These are phyloP conservation scores for Oscheius onirici DNA, from an alignment of 2,888 invertebrate species.

Conservation along the genomic window DNA sequence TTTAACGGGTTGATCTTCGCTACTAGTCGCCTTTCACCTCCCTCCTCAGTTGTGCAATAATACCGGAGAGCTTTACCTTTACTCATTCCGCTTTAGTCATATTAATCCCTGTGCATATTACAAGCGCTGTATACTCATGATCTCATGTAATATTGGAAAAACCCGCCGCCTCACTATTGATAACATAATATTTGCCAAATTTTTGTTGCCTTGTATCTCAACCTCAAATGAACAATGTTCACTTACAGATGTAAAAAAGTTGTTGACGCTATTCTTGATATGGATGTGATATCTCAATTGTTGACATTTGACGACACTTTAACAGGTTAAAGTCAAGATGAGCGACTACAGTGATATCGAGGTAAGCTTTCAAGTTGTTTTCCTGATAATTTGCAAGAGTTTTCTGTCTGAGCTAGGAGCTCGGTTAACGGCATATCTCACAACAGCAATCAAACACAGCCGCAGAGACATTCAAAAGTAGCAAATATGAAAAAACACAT, in stretches of 20 bases:
- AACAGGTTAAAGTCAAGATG: background rate
- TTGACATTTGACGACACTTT: too few species aligned
- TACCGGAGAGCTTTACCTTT: slow-evolving; percentile 1
- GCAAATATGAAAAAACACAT: too few species aligned
- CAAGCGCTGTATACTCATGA: background rate
- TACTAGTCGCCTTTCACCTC: background rate
- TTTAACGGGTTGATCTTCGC: slow-evolving; percentile 10
- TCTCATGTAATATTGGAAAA: background rate
- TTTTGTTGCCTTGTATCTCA: too few species aligned
- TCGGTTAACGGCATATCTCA: too few species aligned
- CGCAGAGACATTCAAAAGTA: too few species aligned
- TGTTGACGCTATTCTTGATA: background rate
- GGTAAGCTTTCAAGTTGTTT: too few species aligned
- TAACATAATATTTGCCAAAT: background rate
- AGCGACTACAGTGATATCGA: slow-evolving; percentile 26
- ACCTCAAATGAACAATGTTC: background rate
- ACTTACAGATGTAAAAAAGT: background rate
- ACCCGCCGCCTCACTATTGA: background rate
- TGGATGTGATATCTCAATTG: background rate
- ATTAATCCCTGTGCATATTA: slow-evolving; percentile 22
- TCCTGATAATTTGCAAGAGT: too few species aligned
- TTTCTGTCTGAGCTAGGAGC: too few species aligned
- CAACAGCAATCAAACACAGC: too few species aligned
- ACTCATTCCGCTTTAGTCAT: slow-evolving; percentile 8
- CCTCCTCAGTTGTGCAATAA: slow-evolving; percentile 14